A percentile compares a stretch with the other conserved stretches of the same genome.
Conservation (phyloP, 2,888 invertebrate species). For the Reticulitermes lucifugus region DNA sequence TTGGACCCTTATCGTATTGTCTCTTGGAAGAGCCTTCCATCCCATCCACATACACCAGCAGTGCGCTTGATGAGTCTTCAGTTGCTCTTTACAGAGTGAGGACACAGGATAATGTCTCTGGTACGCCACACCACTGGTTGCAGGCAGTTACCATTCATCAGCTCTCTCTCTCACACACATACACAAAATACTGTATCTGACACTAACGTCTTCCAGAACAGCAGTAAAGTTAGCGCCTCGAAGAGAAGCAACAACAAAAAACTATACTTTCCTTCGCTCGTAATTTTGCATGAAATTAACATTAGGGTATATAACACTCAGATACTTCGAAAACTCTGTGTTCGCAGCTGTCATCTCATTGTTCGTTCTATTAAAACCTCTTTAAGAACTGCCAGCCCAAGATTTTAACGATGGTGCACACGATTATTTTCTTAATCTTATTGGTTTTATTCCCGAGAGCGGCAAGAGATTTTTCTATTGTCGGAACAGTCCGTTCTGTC, state of each 20-base stretch:
- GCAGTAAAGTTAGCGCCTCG: neutral
- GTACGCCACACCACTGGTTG: neutral
- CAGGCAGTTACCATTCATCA: neutral
- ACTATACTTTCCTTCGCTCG: neutral
- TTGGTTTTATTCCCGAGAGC: too few species aligned
- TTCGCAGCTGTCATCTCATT: too few species aligned
- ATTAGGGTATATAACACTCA: neutral
- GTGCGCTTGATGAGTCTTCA: slow-evolving; percentile 15
- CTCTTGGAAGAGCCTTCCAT: neutral
- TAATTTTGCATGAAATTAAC: slow-evolving; percentile 1
- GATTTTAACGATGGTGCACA: too few species aligned
- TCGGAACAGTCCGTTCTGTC: too few species aligned
- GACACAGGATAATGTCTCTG: neutral
- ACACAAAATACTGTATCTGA: neutral
- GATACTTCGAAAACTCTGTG: too few species aligned
- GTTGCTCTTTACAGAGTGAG: neutral
- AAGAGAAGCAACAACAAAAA: neutral
- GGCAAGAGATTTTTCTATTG: too few species aligned
- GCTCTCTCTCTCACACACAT: neutral
- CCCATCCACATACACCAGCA: neutral
- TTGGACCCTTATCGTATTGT: neutral
- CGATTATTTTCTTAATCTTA: too few species aligned
- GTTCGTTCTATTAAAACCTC: too few species aligned
- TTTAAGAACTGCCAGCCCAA: too few species aligned
- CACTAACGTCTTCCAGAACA: neutral